These are phyloP conservation scores for Drosophila tripunctata DNA, from an alignment of 2,888 invertebrate species.

Conservation along the genomic window DNA sequence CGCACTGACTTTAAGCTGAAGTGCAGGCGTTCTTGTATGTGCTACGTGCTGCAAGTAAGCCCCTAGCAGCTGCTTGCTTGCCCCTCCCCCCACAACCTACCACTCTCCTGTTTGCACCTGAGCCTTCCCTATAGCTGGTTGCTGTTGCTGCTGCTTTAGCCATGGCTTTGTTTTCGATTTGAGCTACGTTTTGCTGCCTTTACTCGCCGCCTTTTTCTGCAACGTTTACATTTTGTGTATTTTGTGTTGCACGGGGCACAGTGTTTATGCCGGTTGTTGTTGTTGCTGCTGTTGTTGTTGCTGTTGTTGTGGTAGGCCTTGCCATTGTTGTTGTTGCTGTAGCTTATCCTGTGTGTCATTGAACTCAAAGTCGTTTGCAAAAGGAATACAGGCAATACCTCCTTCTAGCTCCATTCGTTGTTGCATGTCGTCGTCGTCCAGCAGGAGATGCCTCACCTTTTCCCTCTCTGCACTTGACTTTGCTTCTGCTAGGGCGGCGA, in stretches of 20 bases:
- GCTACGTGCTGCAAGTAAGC: conserved; percentile 35
- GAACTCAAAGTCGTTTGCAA: conserved; percentile 57
- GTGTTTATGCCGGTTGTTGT: conserved; percentile 67
- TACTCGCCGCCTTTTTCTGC: conserved; percentile 69
- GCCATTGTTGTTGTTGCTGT: conserved; percentile 37
- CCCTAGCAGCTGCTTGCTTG: conserved; percentile 21
- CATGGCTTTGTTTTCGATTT: conserved; percentile 73
- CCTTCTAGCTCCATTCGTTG: conserved; percentile 34
- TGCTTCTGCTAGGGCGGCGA: conserved; percentile 36
- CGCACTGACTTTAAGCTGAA: conserved; percentile 60
- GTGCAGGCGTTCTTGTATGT: conserved; percentile 48
- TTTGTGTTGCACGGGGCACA: conserved; percentile 51
- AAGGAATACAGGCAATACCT: conserved; percentile 54
- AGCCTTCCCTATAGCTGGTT: not conserved
- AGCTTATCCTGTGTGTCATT: conserved; percentile 75
- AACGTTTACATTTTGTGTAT: conserved; percentile 70
- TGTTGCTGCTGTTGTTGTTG: conserved; percentile 28
- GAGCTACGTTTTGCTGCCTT: conserved; percentile 58
- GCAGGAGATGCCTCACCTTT: conserved; percentile 17
- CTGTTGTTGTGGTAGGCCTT: conserved; percentile 55
- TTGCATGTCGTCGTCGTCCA: conserved; percentile 66
- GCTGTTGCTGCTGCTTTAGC: conserved; percentile 51
- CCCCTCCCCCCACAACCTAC: not conserved
- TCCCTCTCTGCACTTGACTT: conserved; percentile 67
- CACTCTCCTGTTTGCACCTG: conserved; percentile 14